phyloP scores from a whole-genome alignment of 2,113 vertebrate species.

The Penelope pileata region DNA sequence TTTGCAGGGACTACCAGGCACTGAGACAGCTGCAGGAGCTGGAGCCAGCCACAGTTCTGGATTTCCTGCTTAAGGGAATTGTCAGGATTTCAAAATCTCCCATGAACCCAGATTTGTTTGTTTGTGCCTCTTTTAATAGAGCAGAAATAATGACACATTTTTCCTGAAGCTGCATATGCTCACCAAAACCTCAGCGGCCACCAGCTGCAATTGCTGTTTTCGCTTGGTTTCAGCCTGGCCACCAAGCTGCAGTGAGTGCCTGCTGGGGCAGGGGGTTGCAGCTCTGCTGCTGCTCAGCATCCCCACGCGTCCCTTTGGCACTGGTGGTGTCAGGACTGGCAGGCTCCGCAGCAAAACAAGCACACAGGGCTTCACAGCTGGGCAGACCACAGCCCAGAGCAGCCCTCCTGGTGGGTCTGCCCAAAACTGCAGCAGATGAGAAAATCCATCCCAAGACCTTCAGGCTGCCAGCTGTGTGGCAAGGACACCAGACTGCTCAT shows the following conservation, averaged over 20 bases:
- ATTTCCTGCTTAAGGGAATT: not conserved
- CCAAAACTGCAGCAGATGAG: not conserved
- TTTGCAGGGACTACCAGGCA: not conserved
- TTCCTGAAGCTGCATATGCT: not conserved
- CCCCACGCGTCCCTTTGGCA: fast-evolving
- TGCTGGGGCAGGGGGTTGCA: not conserved
- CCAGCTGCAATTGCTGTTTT: not conserved
- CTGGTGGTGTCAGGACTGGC: not conserved
- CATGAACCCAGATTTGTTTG: not conserved
- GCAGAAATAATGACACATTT: not conserved
- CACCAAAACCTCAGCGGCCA: not conserved
- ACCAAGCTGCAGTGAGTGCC: not conserved
- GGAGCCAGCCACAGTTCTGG: not conserved
- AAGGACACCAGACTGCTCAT: not conserved
- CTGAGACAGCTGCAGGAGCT: not conserved
- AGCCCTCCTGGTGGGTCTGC: not conserved
- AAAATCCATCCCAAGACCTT: not conserved
- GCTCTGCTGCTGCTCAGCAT: not conserved
- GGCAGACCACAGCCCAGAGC: fast-evolving
- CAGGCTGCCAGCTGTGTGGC: not conserved
- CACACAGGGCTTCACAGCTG: fast-evolving
- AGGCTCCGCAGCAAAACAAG: not conserved
- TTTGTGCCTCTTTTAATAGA: not conserved
- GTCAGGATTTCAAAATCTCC: not conserved
- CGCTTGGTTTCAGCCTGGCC: not conserved